Conservation (phyloP, 1,140 invertebrate genomes). For the Neoseiulus cucumeris region DNA sequence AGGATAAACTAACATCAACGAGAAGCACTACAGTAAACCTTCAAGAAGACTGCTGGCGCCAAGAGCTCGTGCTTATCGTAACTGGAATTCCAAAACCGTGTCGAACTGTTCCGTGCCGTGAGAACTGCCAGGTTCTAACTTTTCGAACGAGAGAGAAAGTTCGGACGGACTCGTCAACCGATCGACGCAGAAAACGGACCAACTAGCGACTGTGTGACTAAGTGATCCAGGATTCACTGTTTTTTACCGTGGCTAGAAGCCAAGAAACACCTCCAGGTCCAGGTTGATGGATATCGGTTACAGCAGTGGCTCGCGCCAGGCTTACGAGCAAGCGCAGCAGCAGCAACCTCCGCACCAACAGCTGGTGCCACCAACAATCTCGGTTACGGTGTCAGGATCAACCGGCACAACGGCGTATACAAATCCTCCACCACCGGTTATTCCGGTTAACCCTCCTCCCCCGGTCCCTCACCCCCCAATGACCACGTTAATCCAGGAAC, state of each 20-base stretch:
- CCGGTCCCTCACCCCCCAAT: conserved; percentile 5
- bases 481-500: conserved; percentile 9
- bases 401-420: conserved; percentile 10
- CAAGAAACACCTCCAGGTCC: too few relatives aligned
- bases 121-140: neutral
- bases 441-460: conserved; percentile 6
- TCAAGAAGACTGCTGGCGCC: neutral
- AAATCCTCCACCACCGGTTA: conserved; percentile 6
- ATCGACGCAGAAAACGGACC: neutral
- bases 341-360: conserved; percentile 2
- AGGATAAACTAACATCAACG: neutral
- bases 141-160: neutral
- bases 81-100: neutral
- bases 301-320: neutral
- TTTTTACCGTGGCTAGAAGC: too few relatives aligned
- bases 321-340: neutral
- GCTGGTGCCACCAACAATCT: conserved; percentile 10
- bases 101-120: neutral
- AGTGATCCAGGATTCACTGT: neutral
- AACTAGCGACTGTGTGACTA: neutral
- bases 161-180: neutral
- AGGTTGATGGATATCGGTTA: conserved; percentile 10
- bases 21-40: neutral
- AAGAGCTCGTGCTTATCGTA: neutral
- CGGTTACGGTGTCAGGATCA: neutral